Evolutionary conservation across 2,888 invertebrate genomes (phyloP).

Genomic region (Gortyna flavago): DNA sequence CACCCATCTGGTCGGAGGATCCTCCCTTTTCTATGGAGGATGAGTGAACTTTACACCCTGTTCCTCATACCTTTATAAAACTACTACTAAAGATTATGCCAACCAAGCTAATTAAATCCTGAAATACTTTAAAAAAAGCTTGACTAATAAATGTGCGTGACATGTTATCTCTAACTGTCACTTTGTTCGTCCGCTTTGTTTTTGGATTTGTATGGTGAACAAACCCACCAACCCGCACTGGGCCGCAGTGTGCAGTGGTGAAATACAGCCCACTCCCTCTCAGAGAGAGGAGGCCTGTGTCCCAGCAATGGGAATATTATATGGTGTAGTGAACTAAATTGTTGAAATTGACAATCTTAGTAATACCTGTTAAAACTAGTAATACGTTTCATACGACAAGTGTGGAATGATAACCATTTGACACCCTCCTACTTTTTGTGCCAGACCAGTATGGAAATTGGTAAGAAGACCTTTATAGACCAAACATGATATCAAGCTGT

Average conservation of each 20-base stretch:
- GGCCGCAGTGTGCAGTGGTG: too few species aligned
- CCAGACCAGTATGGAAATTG: slow-evolving; percentile 43
- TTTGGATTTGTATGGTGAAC: neutral
- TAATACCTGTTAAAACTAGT: slow-evolving; percentile 2
- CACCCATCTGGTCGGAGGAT: too few species aligned
- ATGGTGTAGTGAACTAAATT: neutral
- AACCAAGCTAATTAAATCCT: neutral
- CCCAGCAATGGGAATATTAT: too few species aligned
- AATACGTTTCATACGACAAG: slow-evolving; percentile 28
- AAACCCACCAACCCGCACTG: neutral
- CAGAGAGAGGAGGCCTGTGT: too few species aligned
- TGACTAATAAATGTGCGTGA: neutral
- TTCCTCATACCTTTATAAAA: neutral
- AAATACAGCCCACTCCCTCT: too few species aligned
- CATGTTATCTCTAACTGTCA: neutral
- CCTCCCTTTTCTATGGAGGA: too few species aligned
- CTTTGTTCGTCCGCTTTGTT: neutral
- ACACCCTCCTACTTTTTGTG: slow-evolving; percentile 27
- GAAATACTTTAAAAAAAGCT: neutral
- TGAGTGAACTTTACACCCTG: too few species aligned
- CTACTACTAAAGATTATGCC: neutral
- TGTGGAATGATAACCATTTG: slow-evolving; percentile 47
- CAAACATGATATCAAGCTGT: slow-evolving; percentile 14
- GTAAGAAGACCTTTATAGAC: slow-evolving; percentile 16
- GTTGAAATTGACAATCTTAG: neutral